phyloP scores from a whole-genome alignment of 1,140 invertebrate species.

The Solenopsis fugax region DNA sequence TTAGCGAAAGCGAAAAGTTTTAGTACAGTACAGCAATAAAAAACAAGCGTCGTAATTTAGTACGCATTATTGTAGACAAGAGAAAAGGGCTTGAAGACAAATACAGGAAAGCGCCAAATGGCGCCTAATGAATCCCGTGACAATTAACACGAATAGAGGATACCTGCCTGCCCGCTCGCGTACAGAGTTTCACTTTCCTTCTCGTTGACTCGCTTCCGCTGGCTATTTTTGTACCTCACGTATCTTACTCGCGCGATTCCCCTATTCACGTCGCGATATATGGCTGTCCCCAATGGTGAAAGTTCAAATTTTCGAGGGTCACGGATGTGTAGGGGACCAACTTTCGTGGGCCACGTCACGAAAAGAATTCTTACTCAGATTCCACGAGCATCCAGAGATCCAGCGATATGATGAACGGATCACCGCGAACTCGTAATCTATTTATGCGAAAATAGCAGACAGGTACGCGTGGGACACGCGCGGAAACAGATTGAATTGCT shows the following conservation, averaged over 20 bases:
- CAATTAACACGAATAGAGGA: conserved; percentile 62
- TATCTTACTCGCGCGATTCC: conserved; percentile 38
- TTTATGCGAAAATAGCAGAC: conserved; percentile 36
- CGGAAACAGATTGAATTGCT: conserved; percentile 34
- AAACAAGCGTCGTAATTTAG: not conserved
- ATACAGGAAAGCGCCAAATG: not conserved
- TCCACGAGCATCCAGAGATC: not conserved
- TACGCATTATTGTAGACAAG: not conserved
- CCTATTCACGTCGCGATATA: conserved; percentile 38
- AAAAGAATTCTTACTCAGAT: conserved; percentile 48
- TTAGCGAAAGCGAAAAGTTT: no score
- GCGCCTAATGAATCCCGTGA: conserved; percentile 58
- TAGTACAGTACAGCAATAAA: no score
- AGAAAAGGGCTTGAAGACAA: not conserved
- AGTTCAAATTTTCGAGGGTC: conserved; percentile 76
- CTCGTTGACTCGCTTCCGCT: conserved; percentile 74
- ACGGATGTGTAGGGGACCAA: conserved; percentile 4
- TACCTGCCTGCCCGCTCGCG: conserved; percentile 20
- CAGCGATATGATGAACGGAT: not conserved
- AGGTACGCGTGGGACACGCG: conserved; percentile 44
- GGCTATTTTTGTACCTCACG: conserved; percentile 73
- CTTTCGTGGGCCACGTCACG: conserved; percentile 34
- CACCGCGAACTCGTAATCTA: conserved; percentile 23
- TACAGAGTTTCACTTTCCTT: conserved; percentile 84
- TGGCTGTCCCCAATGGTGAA: conserved; percentile 67